Base-by-base conservation (phyloP, 2,888 invertebrate species). In the Agonopterix arenella region DNA sequence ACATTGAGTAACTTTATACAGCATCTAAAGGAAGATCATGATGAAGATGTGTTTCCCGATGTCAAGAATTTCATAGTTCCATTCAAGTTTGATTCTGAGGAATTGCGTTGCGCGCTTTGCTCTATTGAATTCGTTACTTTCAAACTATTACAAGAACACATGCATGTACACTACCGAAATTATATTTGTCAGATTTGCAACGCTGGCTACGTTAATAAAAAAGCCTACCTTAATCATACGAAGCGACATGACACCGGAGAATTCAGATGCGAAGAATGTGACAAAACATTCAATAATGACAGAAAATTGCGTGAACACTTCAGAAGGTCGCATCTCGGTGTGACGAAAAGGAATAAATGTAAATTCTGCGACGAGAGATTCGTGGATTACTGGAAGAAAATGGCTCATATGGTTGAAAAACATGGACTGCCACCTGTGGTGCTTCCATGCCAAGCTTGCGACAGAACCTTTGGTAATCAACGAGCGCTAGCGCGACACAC, bases 161-260 rank as follows among this genome's bases (percentile, higher is more conserved):
- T 84, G 82, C 80, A 78, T 49, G 60, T 65, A 0, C 83, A 83
- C 61, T 81, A 68, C 18, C 67, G 70, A 2, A 78, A 80, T 51
- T 77, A 72, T 45, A 55, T 71, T 4, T 83, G 83, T 44, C 63
- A 68, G 2, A 60, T 70, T 28, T 79, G 81, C 46, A 69, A 68
- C 0, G 61, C 71, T 5, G 64, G 71, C 0, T 80, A 70, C 49
- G 68, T 78, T 0, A 69, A 68, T 0, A 66, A 73, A 8, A 62
- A 66, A 2, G 60, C 77, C 2, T 57, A 72, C 0, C 40, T 49
- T 0, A 59, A 56, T 2, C 82, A 83, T 38, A 52, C 66, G 0
- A 70, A 59, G 11, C 59, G 73, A 0, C 81, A 82, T 47, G 68
- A 68, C 7, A 69, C 53, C 2, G 79, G 76, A 0, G 63, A 73